These are phyloP conservation scores for Rhizoglyphus robini DNA, from an alignment of 1,140 invertebrate species.

Conservation along the genomic window DNA sequence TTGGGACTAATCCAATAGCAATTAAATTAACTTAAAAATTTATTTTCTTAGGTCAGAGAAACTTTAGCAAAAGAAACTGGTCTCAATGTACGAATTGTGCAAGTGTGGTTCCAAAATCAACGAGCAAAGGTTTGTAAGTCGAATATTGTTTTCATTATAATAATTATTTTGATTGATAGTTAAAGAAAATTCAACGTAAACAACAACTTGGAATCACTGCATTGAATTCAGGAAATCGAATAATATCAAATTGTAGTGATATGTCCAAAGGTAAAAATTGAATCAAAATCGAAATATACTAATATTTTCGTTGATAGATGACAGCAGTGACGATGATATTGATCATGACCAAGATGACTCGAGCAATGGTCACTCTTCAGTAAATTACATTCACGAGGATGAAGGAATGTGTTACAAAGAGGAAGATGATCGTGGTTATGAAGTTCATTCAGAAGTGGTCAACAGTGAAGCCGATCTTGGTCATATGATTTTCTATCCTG, in stretches of 20 bases:
- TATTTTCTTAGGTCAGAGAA: conserved; percentile 51
- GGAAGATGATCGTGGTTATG: too few relatives aligned
- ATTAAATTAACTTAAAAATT: neutral
- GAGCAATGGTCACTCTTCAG: too few relatives aligned
- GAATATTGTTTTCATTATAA: neutral
- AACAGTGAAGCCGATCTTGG: too few relatives aligned
- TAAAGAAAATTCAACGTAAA: conserved; percentile 30
- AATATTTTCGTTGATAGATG: neutral
- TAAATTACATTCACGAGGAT: too few relatives aligned
- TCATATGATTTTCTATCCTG: too few relatives aligned
- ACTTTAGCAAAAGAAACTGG: conserved; percentile 92
- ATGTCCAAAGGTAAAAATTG: conserved; percentile 12
- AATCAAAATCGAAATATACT: neutral
- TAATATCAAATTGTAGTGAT: conserved; percentile 17
- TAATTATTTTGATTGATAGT: conserved; percentile 17
- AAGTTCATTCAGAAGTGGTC: too few relatives aligned
- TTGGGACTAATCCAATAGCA: too few relatives aligned
- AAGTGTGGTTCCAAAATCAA: conserved; percentile 98
- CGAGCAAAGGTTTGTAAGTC: conserved; percentile 51
- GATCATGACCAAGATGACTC: too few relatives aligned
- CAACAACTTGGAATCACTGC: conserved; percentile 22
- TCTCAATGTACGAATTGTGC: conserved; percentile 86
- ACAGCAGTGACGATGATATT: neutral
- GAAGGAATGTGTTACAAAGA: too few relatives aligned
- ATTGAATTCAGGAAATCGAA: conserved; percentile 15